A percentile compares a stretch with the other conserved stretches of the same genome.
Evolutionary conservation across 2,797 vertebrate species (phyloP).

Genomic region (Ispidina lecontei): DNA sequence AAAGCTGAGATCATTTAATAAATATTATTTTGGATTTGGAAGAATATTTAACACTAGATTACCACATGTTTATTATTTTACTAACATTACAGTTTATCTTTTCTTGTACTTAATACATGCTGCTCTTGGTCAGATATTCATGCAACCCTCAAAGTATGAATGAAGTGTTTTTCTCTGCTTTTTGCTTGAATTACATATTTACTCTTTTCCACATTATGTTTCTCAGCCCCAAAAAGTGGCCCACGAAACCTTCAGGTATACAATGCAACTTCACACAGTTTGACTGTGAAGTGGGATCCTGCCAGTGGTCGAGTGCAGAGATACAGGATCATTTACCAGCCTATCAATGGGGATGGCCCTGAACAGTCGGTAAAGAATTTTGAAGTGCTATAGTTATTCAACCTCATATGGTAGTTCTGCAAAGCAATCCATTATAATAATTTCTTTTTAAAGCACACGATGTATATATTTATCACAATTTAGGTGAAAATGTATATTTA

Average conservation of each 20-base stretch:
- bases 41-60: neutral
- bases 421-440: neutral
- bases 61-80: neutral
- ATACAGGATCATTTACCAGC: slow-evolving; percentile 87
- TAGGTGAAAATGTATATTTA: neutral
- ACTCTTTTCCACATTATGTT: neutral
- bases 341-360: slow-evolving; percentile 81
- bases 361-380: slow-evolving; percentile 79
- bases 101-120: neutral
- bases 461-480: neutral
- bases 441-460: neutral
- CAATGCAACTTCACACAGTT: slow-evolving; percentile 88
- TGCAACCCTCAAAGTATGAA: neutral
- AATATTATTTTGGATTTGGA: neutral
- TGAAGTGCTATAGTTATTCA: neutral
- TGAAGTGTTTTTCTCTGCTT: neutral
- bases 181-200: neutral
- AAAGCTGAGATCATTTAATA: slow-evolving; percentile 2
- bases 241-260: slow-evolving; percentile 91
- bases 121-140: neutral
- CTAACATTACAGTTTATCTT: neutral
- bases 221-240: slow-evolving; percentile 83
- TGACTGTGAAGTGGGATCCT: slow-evolving; percentile 91
- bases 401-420: neutral
- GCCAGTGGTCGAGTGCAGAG: slow-evolving; percentile 88